phyloP scores from a whole-genome alignment of 2,888 invertebrate genomes.

The Magallana nippona region DNA sequence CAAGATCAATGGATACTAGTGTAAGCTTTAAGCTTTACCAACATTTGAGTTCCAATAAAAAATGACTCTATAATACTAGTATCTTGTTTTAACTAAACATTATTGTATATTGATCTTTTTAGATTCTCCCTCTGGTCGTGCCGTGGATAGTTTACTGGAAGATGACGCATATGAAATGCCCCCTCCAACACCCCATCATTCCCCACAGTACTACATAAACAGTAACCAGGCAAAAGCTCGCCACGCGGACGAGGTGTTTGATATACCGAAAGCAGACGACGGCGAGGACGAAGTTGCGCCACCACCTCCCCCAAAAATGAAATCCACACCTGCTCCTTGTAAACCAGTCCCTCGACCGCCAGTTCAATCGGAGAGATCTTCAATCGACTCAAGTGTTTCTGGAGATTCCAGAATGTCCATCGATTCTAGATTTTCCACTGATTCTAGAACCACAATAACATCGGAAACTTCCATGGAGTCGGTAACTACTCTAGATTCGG shows the following conservation, averaged over 20 bases:
- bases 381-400: no score
- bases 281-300: not conserved
- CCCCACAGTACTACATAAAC: not conserved
- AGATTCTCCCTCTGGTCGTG: not conserved
- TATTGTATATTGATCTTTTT: not conserved
- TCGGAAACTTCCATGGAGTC: not conserved
- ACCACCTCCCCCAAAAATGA: not conserved
- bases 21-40: not conserved
- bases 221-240: not conserved
- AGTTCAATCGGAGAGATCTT: no score
- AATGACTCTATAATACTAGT: no score
- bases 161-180: conserved; percentile 32
- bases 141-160: conserved; percentile 3
- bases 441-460: not conserved
- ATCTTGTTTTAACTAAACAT: no score
- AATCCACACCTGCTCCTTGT: not conserved
- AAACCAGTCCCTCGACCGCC: not conserved
- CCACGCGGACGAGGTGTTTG: not conserved
- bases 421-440: not conserved
- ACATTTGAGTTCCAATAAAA: not conserved
- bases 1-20: not conserved
- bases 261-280: not conserved
- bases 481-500: not conserved
- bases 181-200: conserved; percentile 31
- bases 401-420: not conserved